Base-by-base conservation (phyloP, 2,888 invertebrate genomes). In the Proisotoma minuta region DNA sequence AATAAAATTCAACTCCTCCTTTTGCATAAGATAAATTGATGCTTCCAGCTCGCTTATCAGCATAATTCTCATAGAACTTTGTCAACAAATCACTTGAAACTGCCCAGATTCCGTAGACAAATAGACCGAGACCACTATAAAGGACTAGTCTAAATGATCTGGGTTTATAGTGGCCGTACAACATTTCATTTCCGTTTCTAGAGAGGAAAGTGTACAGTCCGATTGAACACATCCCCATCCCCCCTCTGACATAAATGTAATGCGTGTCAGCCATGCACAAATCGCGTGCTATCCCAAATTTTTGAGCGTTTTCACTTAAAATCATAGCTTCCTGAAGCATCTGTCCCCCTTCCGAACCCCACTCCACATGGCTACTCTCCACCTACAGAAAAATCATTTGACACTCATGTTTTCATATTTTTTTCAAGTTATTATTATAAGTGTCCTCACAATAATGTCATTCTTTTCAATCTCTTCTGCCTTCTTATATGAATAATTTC, bases 241-340 rank as follows among this genome's bases (percentile, higher is more conserved):
- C 57, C 0, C 83, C 81, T 67, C 87, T 84, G 50, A 83, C 75
- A 1, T 84, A 76, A 1, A 85, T 77, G 75, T 84, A 83, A 62
- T 82, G 77, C 40, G 84, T 84, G 66, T 84, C 81, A 2, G 83
- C 76, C 78, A 84, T 83, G 61, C 86, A 76, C 57, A 92, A 82
- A 77, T 90, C 86, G 71, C 86, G 82, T 61, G 89, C 89, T 26
- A 92, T 84, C 1, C 87, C 90, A 80, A 89, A 92, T 64, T 87
- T 81, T 76, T 90, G 85, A 10, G 89, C 91, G 66, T 86, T 84
- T 66, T 89, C 87, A 15, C 87, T 85, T n/a, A 92, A 76, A 2
- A 89, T 77, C 27, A 91, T 75, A 0, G 89, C 83, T 15, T 87
- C 78, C 54, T 85, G 78, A 49, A 92, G 79, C 59, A 83, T 77